Conservation (phyloP, 2,888 invertebrate genomes). For the Trachelus troglodyta region DNA sequence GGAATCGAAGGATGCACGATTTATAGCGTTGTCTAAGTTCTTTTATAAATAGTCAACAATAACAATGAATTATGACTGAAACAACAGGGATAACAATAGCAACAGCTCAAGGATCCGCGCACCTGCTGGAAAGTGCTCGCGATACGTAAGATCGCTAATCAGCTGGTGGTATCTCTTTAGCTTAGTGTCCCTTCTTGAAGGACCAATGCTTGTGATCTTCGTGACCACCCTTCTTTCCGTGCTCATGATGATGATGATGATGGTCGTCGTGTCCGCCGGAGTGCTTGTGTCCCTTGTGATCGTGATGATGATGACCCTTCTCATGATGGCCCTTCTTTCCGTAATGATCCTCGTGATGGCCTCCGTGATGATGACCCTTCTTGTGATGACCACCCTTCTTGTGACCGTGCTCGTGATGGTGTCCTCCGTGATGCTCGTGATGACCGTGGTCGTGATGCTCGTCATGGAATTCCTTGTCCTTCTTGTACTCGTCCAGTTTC, state of each 20-base stretch:
- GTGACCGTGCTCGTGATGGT: constrained; percentile 80
- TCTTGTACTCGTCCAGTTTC: constrained; percentile 84
- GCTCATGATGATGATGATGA: constrained; percentile 76
- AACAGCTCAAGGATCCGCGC: constrained; percentile 15
- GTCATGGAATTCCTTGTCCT: constrained; percentile 85
- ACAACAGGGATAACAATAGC: constrained; percentile 11
- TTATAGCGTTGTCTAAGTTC: constrained; percentile 13
- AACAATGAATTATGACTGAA: constrained; percentile 19
- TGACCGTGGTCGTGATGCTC: constrained; percentile 83
- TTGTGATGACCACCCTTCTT: constrained; percentile 82
- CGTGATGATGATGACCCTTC: constrained; percentile 81
- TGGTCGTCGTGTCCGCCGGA: constrained; percentile 81
- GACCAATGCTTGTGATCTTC: constrained; percentile 82
- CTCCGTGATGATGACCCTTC: constrained; percentile 79
- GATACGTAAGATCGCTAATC: constrained; percentile 11
- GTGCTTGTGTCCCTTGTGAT: constrained; percentile 80
- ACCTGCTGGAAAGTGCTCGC: constrained; percentile 10
- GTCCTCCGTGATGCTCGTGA: constrained; percentile 82
- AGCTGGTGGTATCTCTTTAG: constrained; percentile 17
- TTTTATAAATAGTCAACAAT: constrained; percentile 25
- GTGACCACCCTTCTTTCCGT: constrained; percentile 81
- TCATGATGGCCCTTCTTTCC: constrained; percentile 82
- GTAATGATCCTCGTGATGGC: constrained; percentile 79
- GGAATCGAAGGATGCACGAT: neutral
- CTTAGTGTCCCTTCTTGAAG: constrained; percentile 65